Evolutionary conservation across 2,888 invertebrate genomes (phyloP), one percentile per base, ranked within the genome.

Genomic region (Zygogramma bicolorata): DNA sequence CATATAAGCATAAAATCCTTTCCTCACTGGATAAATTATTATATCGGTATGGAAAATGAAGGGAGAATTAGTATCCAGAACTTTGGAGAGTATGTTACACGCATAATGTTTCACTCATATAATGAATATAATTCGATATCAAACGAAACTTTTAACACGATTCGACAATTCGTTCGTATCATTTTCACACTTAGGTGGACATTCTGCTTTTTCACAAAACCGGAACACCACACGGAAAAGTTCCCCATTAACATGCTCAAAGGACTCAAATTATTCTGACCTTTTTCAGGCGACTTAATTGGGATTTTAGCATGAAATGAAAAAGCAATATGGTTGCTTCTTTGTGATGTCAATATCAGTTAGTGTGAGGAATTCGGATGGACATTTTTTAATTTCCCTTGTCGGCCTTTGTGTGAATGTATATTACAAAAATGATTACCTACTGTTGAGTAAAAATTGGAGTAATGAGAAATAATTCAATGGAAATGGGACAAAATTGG

Each of bases 271-370:
- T 70, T 70, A 61, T 34, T 53, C 60, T 25, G 61, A 53, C 49
- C 42, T 63, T 53, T 53, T 66, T 74, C 60, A 60, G 42, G 65
- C 65, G 65, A 69, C 69, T 71, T 67, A 67, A 74, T 71, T 71
- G 62, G 65, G 62, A 68, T 65, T 74, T 71, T 66, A 53, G 63
- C 42, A 66, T 40, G 53, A 60, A 65, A 72, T 42, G 72, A 61
- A 68, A 65, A 71, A 62, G 69, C 59, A 65, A 67, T 71, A 68
- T 65, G 57, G 61, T 65, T 72, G 61, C 42, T 67, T 69, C 65
- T 74, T 71, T 71, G 65, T 65, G 63, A 62, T 71, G 71, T 59
- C 66, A 65, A 71, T 74, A 69, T 61, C 57, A 18, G 58, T 66
- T 15, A 3, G 59, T 25, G 66, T 10, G 22, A 6, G 20, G 8